Base-by-base conservation (phyloP, 2,888 invertebrate genomes). In the Dinocampus coccinellae region DNA sequence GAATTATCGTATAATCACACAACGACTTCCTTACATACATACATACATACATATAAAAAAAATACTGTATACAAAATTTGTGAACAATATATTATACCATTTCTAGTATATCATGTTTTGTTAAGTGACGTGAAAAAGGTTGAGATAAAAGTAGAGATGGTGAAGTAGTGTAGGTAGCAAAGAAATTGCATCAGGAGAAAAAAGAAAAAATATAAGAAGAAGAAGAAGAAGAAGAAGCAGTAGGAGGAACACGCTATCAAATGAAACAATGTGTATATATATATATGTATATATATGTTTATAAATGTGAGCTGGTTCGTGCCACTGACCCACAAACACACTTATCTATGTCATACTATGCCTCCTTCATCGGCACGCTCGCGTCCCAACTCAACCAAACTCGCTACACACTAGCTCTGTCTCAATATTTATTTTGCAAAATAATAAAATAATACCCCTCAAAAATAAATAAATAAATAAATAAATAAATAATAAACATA, bases 271-370 rank as follows among this genome's bases (percentile, higher is more conserved):
- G 20, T 34, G 22, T 13, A 10, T 39, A 16, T 20, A 73, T 70
- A 72, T 69, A 63, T 70, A 71, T 47, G 65, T 61, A 63, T 36
- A 66, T 76, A 77, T 78, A 77, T 77, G n/a, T n/a, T n/a, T n/a
- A n/a, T n/a, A n/a, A n/a, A n/a, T 77, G 79, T 78, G 76, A 75
- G 76, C 74, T 72, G 73, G 74, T 68, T 73, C 76, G 85, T 85
- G 83, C 87, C 81, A 87, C 87, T 87, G 82, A 87, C 87, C 87
- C 77, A 85, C 76, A 85, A 86, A 87, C 87, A 86, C 78, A 87
- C 86, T 87, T 86, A 80, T 80, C 82, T 84, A 84, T 85, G 85
- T 84, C 84, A 85, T 82, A 83, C 84, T 84, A 83, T 78, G 81
- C 80, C 73, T 77, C 71, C 78, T 65, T 47, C 22, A 29, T 62